Evolutionary conservation across 2,797 vertebrate genomes (phyloP).

Genomic region (Pterois miles): DNA sequence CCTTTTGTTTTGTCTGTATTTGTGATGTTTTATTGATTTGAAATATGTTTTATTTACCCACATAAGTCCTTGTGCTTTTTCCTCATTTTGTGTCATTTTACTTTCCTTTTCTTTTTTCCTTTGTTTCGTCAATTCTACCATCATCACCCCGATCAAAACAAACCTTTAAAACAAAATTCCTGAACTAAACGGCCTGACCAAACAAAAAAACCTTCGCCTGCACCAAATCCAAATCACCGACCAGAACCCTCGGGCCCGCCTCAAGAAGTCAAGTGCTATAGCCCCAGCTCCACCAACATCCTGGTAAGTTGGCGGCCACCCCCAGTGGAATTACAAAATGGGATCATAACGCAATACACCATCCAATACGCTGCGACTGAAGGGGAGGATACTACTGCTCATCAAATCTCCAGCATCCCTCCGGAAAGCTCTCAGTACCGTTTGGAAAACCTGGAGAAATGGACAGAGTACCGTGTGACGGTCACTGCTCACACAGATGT

Average conservation of each 20-base stretch:
- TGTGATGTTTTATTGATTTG: constrained; percentile 82
- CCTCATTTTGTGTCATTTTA: constrained; percentile 89
- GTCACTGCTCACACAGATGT: constrained; percentile 96
- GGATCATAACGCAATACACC: constrained; percentile 94
- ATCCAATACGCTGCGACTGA: constrained; percentile 90
- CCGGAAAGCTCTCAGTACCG: constrained; percentile 91
- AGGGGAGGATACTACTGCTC: constrained; percentile 89
- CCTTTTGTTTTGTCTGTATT: constrained; percentile 74
- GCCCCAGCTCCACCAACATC: constrained; percentile 97
- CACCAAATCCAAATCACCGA: constrained; percentile 61
- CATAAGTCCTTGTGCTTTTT: constrained; percentile 74
- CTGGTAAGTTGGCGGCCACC: constrained; percentile 99
- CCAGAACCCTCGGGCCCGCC: constrained; percentile 98
- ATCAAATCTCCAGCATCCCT: constrained; percentile 88
- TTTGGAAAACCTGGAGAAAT: constrained; percentile 99
- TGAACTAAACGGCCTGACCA: constrained; percentile 59
- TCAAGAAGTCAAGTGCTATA: constrained; percentile 95
- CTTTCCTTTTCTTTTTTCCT: constrained; percentile 74
- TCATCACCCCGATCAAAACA: constrained; percentile 68
- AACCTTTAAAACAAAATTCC: constrained; percentile 83
- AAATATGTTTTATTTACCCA: constrained; percentile 72
- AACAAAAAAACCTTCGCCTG: constrained; percentile 52
- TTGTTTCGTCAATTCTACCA: constrained; percentile 84
- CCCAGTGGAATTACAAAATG: constrained; percentile 93
- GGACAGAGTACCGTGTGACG: constrained; percentile 96